A percentile compares a stretch with the other conserved stretches of the same genome.
Conservation (phyloP, 1,140 invertebrate species). For the Zaprionus tsacasi region DNA sequence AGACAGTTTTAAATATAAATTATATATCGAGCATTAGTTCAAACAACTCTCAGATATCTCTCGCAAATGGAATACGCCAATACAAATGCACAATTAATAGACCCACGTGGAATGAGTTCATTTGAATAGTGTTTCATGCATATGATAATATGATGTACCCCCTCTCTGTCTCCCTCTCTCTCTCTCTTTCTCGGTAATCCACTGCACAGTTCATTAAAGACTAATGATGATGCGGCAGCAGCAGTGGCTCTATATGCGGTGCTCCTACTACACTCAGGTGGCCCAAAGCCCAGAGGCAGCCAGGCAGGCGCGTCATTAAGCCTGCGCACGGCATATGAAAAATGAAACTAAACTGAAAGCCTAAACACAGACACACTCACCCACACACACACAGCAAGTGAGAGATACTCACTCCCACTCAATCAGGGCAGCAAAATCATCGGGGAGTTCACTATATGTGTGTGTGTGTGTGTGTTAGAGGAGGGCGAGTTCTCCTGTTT, state of each 20-base stretch:
- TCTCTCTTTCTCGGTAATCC: background rate
- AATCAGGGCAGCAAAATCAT: constrained; percentile 58
- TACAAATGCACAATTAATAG: background rate
- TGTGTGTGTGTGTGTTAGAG: too few species aligned
- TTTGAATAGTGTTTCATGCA: constrained; percentile 1
- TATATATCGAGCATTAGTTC: too few species aligned
- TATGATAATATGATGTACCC: background rate
- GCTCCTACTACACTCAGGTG: constrained; percentile 29
- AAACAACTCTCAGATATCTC: background rate
- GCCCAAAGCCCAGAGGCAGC: constrained; percentile 41
- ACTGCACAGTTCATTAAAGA: constrained; percentile 57
- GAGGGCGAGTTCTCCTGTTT: constrained; percentile 9
- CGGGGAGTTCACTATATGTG: constrained; percentile 52
- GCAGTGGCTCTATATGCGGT: background rate
- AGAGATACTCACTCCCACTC: constrained; percentile 40
- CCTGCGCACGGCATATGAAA: constrained; percentile 65
- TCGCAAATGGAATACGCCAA: background rate
- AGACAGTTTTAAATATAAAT: too few species aligned
- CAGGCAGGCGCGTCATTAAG: constrained; percentile 60
- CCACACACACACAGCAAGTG: background rate
- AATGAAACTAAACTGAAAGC: constrained; percentile 64
- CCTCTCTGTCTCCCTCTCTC: background rate
- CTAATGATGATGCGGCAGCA: constrained; percentile 58
- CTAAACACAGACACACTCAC: constrained; percentile 23
- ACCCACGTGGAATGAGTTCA: background rate